Evolutionary conservation across 2,888 invertebrate genomes (phyloP), one percentile per base, ranked within the genome.

Genomic region (Eristalinus aeneus): DNA sequence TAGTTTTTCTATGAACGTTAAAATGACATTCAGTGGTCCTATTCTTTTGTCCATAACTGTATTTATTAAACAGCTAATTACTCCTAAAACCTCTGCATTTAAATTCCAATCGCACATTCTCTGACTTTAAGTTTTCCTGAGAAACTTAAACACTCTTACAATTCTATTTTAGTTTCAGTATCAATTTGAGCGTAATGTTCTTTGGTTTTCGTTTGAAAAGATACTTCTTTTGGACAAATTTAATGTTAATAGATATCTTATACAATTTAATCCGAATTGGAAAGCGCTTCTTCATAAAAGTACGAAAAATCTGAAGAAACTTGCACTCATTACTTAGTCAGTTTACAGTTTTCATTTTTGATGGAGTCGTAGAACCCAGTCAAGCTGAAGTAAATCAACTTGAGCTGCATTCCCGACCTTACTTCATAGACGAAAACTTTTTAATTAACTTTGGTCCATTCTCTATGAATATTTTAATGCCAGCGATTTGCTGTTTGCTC

Each of bases 391-490:
- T 67, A 31, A 58, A 67, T 76, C 53, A 34, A 27, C 20, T 72
- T 76, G 46, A 56, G 11, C 72, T 61, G 23, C 32, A 53, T 67
- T 58, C 34, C 11, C 34, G 56, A 16, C 56, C 64, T 31, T 32
- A 63, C 20, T 74, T 58, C n/a, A 46, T 64, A 39, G 80, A 68
- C 32, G 69, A 46, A 69, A 69, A 74, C 61, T 74, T 80, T 80
- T 80, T 80, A 69, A 69, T 80, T 74, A 80, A 68, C 73, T 72
- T 79, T 67, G 67, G 68, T 80, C 54, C 68, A 74, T 36, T 36
- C 22, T 68, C 63, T 74, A 74, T 80, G 68, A 80, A 80, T 80
- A 80, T 68, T 74, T 74, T 54, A 78, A 58, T 12, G 63, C 67
- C 12, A 36, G 5, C 53, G 12, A 53, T 58, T 67, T 20, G 8